Conservation (phyloP, 2,113 vertebrate species). For the Motacilla tschutschensis region DNA sequence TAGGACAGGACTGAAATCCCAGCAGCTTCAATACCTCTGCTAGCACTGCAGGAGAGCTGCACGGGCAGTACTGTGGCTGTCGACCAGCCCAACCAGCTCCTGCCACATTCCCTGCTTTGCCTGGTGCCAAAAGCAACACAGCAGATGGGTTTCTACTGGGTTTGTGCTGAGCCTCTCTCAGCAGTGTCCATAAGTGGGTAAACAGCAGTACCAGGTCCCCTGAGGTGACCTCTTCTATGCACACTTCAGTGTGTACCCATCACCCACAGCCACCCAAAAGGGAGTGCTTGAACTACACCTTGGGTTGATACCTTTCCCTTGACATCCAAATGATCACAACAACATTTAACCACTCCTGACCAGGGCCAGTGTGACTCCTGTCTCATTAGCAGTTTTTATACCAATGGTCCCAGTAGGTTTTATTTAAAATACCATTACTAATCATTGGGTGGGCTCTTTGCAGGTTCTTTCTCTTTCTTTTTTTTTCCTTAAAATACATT, state of each 20-base stretch:
- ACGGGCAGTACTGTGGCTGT: fast-evolving
- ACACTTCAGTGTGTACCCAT: fast-evolving
- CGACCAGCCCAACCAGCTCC: neutral
- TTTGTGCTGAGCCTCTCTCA: neutral
- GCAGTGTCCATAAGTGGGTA: neutral
- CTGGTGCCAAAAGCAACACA: neutral
- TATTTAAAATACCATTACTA: neutral
- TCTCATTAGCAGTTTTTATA: neutral
- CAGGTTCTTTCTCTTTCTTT: neutral
- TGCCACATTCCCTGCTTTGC: fast-evolving
- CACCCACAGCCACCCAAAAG: neutral
- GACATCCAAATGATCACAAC: neutral
- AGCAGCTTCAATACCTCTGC: neutral
- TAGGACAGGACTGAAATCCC: neutral
- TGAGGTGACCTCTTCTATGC: neutral
- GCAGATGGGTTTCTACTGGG: neutral
- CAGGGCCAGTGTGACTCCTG: neutral
- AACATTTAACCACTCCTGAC: neutral
- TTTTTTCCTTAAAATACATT: neutral
- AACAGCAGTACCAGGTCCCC: neutral
- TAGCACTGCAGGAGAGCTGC: neutral
- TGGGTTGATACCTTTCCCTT: neutral
- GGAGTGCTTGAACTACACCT: neutral
- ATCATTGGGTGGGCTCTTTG: neutral
- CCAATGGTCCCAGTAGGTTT: neutral